Percentiles rank a stretch among this genome's conserved stretches.
These are phyloP conservation scores for Synergus laeviventris DNA, from an alignment of 2,888 invertebrate genomes.

Conservation along the genomic window DNA sequence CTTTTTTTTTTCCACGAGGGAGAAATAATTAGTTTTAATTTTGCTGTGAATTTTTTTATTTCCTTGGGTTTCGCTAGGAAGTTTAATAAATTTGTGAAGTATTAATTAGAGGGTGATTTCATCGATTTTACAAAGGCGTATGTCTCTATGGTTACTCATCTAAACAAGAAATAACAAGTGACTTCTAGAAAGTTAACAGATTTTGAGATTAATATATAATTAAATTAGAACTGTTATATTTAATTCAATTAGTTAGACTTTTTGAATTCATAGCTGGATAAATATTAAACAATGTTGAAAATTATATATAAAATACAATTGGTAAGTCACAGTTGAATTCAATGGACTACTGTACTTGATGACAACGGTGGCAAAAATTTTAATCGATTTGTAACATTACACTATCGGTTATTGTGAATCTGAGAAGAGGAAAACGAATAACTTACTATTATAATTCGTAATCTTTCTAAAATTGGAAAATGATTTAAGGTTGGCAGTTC, in stretches of 20 bases:
- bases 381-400: too few relatives aligned
- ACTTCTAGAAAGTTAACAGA: background rate
- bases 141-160: conserved; percentile 29
- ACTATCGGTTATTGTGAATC: background rate
- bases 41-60: background rate
- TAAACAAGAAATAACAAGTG: conserved; percentile 12
- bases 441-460: background rate
- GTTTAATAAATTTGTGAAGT: background rate
- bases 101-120: background rate
- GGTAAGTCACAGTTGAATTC: background rate
- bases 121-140: background rate
- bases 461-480: background rate
- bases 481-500: background rate
- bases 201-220: too few relatives aligned
- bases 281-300: background rate
- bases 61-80: background rate
- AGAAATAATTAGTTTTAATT: background rate
- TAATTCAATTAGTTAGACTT: background rate
- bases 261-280: background rate
- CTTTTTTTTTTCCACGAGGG: background rate
- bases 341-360: background rate
- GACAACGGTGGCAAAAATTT: too few relatives aligned
- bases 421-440: background rate
- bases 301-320: background rate
- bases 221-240: background rate